Base-by-base conservation (phyloP, 1,140 invertebrate species). In the Cydia fagiglandana region DNA sequence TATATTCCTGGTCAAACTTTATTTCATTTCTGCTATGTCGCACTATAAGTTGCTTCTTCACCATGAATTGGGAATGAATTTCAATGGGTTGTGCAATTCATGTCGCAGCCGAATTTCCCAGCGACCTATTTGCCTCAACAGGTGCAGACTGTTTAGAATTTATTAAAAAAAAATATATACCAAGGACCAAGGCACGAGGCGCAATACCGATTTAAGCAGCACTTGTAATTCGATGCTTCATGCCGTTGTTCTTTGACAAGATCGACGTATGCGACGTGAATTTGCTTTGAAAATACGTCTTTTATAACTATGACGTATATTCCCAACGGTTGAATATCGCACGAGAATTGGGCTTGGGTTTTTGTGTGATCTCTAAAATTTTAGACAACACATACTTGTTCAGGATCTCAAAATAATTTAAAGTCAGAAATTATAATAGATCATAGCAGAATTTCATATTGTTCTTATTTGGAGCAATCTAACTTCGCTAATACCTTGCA, bases 71-170 rank as follows among this genome's bases (percentile, higher is more conserved):
- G 24, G 24, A 24, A 24, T 24, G 24, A 24, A 24, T 24, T 41
- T 41, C 7, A 47, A 0, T 47, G 2, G 45, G 45, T 47, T 47
- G 45, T 47, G 45, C 15, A 47, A 47, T 53, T 15, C 15, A 47
- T 56, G 20, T 61, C 15, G 10, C n/a, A n/a, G 12, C 15, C 53
- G 15, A 56, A 17, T 17, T 56, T 56, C 15, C 15, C 15, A 56
- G 15, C 15, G 53, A 56, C 20, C 56, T 24, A 61, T 0, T 24
- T 61, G 2, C 20, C 20, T 61, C 20, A 10, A 7, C 56, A 61
- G 56, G 56, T 61, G 56, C 56, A 53, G 10, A 3, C 41, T 53
- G n/a, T 56, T 56, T 56, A n/a, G 56, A 61, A 61, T 61, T 17
- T 61, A 61, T 61, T 12, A 7, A 61, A 61, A 53, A 53, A 61